Base-by-base conservation (phyloP, 2,113 vertebrate genomes). In the Alligator mississippiensis region DNA sequence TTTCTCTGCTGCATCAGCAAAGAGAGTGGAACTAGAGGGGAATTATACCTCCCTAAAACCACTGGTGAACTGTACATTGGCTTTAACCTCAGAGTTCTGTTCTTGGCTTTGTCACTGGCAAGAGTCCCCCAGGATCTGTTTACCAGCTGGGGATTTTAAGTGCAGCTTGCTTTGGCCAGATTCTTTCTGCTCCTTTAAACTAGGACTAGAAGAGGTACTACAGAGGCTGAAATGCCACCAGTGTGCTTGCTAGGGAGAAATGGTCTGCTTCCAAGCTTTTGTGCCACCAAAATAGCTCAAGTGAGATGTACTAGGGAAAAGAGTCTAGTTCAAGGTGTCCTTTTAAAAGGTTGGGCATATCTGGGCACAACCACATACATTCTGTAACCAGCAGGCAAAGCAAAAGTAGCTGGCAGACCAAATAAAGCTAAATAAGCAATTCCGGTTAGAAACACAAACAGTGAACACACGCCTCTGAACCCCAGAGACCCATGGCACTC, bases 361-460 rank as follows among this genome's bases (percentile, higher is more conserved):
- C 75, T 86, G 85, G 82, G 84, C 12, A 62, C 79, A 89, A 61
- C 55, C 70, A 28, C 0, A 1, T 38, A 3, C 72, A 14, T 54
- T 88, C 17, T 87, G 9, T 21, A 80, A 81, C 0, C 2, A 81
- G 68, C 57, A 38, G 77, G 47, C 90, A 84, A 84, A 77, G 80
- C n/a, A 90, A 90, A 78, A 88, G 82, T 14, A 0, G 1, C 1
- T 91, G 90, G 81, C 91, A 91, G 83, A 82, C 58, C 84, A 75
- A 77, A 47, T 47, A 82, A 87, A 94, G 86, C 84, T 89, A 89
- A 93, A 93, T 79, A 91, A 92, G 90, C 84, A 93, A 70, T 90
- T 94, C 90, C 84, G 87, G 82, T 95, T 94, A 85, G 95, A 93
- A 84, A 86, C 88, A 93, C 63, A 57, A 92, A 87, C 68, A 92